Evolutionary conservation across 2,797 vertebrate genomes (phyloP).

Genomic region (Chaetophractus vellerosus): DNA sequence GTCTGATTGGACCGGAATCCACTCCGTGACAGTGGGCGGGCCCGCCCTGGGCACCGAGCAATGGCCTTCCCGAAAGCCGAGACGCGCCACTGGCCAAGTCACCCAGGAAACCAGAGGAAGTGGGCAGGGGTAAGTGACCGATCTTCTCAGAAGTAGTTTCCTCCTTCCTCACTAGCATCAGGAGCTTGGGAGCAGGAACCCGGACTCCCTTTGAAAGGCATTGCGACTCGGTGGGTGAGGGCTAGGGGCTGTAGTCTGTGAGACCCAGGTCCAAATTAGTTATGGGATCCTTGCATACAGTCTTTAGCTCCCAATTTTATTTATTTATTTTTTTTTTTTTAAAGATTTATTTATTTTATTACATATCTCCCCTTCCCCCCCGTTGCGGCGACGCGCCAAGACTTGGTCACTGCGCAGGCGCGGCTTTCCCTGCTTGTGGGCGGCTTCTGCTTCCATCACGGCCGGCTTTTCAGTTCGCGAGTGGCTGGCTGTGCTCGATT

Average conservation of each 20-base stretch:
- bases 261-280: background rate
- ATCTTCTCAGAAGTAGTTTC: background rate
- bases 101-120: background rate
- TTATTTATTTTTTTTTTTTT: background rate
- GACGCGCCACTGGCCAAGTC: background rate
- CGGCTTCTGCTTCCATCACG: no score
- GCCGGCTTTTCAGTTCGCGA: no score
- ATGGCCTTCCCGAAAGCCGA: background rate
- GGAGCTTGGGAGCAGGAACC: background rate
- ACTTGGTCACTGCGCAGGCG: no score
- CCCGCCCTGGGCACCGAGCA: background rate
- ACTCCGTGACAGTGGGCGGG: conserved; percentile 70
- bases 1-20: conserved; percentile 78
- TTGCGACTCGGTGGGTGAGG: background rate
- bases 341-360: no score
- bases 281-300: background rate
- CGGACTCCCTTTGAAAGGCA: background rate
- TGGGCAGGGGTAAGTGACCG: background rate
- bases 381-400: no score
- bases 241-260: background rate
- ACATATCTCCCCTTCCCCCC: no score
- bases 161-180: background rate
- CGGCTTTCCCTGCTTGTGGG: no score
- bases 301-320: background rate
- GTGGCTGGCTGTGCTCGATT: no score